Base-by-base conservation (phyloP, 1,140 invertebrate genomes). In the Zeugodacus cucurbitae region DNA sequence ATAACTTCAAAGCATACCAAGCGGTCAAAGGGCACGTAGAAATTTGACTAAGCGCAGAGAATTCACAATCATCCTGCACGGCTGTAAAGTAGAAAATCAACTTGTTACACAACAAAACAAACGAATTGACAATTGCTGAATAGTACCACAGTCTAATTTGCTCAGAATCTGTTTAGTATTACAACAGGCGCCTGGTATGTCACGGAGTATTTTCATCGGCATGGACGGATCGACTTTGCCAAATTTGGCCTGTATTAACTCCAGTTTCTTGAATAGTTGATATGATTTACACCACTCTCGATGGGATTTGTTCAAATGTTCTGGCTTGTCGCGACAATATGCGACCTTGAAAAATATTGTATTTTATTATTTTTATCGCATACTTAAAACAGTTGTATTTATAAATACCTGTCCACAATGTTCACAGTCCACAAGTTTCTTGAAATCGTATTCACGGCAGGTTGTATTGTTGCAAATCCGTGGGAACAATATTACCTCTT, bases 401-500 rank as follows among this genome's bases (percentile, higher is more conserved):
- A 34, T 34, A 67, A 74, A 74, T 89, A 95, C 95, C 90, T 96
- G 94, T 2, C 93, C 94, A 90, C 96, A 96, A 0, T 93, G 89
- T 0, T 91, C 57, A 89, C 96, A 97, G 62, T 94, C 94, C 7
- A 87, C 92, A 1, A 96, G 89, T 29, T 93, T 91, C 14, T 90
- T 91, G 44, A 93, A 93, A 37, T 92, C 92, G 91, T 94, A 94
- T 82, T 95, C 94, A 14, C 95, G 92, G 86, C 95, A 95, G 22
- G 89, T 90, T 1, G 90, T 89, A 64, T 94, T 91, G 6, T 92
- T 90, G 90, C 96, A 97, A 3, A 96, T 93, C 34, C 95, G 94
- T 0, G 96, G 96, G 90, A 96, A 97, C 3, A 96, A 91, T 6
- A 97, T 90, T 0, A 96, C 94, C 90, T 97, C 96, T 86, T 95